Conservation (phyloP, 1,140 invertebrate species). For the Macrostomum lignano region DNA sequence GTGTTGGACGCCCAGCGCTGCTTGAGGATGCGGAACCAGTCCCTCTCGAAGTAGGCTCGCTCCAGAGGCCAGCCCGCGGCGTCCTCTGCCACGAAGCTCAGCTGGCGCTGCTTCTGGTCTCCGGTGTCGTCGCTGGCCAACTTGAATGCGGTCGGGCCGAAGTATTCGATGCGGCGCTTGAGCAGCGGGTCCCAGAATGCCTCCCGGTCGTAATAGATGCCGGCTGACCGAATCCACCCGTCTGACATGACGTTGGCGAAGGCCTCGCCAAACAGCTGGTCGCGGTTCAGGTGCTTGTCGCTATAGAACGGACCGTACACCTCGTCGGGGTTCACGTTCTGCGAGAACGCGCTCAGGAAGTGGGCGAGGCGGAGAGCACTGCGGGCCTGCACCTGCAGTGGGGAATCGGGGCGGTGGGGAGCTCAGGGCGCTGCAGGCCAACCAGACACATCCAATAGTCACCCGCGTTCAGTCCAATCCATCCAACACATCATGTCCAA, state of each 20-base stretch:
- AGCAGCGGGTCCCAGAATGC: slow-evolving; percentile 42
- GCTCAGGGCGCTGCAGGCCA: too few relatives aligned
- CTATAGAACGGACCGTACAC: slow-evolving; percentile 42
- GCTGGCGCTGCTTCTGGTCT: neutral
- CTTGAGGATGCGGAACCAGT: slow-evolving; percentile 3
- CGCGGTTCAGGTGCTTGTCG: slow-evolving; percentile 17
- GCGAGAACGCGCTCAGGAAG: slow-evolving; percentile 68
- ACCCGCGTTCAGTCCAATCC: too few relatives aligned
- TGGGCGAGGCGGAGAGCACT: slow-evolving; percentile 73
- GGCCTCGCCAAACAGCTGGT: slow-evolving; percentile 33
- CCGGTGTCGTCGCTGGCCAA: slow-evolving; percentile 42
- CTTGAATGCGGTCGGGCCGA: slow-evolving; percentile 83
- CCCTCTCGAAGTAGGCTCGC: neutral
- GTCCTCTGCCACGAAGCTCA: neutral
- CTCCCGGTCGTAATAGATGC: slow-evolving; percentile 71
- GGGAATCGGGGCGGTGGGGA: too few relatives aligned
- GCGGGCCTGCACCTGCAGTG: slow-evolving; percentile 72
- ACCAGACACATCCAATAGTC: too few relatives aligned
- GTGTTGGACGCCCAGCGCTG: slow-evolving; percentile 64
- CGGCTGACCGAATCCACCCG: slow-evolving; percentile 51
- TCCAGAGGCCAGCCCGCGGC: neutral
- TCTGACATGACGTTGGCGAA: slow-evolving; percentile 62
- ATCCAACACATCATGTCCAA: too few relatives aligned
- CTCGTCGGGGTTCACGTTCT: slow-evolving; percentile 67
- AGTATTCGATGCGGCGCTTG: slow-evolving; percentile 30